Percentiles rank a stretch among this genome's conserved stretches.
phyloP scores from a whole-genome alignment of 2,888 invertebrate genomes.

The Abscondita cerata region DNA sequence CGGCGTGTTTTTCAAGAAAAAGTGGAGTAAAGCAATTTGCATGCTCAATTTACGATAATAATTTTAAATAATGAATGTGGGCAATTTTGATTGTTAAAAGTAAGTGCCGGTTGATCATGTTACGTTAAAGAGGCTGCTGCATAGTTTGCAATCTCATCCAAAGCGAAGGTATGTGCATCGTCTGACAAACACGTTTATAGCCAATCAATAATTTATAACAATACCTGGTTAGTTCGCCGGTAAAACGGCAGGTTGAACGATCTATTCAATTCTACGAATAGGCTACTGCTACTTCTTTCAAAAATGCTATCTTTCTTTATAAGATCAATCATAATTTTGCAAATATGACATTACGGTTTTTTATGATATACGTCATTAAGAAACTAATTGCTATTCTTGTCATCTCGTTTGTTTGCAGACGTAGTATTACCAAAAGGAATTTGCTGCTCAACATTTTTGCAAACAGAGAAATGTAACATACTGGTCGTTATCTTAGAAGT shows the following conservation, averaged over 20 bases:
- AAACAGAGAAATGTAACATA: too few species aligned
- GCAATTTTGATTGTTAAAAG: background rate
- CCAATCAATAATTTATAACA: constrained; percentile 43
- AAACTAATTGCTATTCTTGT: too few species aligned
- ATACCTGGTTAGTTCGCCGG: constrained; percentile 28
- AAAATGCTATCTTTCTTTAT: constrained; percentile 16
- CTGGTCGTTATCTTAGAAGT: too few species aligned
- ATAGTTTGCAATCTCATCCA: constrained; percentile 28
- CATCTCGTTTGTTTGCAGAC: too few species aligned
- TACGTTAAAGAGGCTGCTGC: constrained; percentile 20
- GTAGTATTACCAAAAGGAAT: too few species aligned
- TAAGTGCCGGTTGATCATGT: background rate
- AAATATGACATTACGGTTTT: too few species aligned
- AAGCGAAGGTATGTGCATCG: constrained; percentile 32
- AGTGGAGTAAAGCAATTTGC: too few species aligned
- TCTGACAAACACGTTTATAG: constrained; percentile 41
- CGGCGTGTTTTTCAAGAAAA: background rate
- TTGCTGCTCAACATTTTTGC: too few species aligned
- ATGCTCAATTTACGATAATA: background rate
- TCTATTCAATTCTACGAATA: constrained; percentile 33
- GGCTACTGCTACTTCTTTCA: constrained; percentile 11
- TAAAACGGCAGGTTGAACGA: constrained; percentile 38
- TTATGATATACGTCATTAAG: too few species aligned
- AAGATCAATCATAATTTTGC: background rate
- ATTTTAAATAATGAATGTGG: background rate